Percentiles rank a stretch among this genome's conserved stretches.
Evolutionary conservation across 2,113 vertebrate species (phyloP).

Genomic region (Hucho hucho): DNA sequence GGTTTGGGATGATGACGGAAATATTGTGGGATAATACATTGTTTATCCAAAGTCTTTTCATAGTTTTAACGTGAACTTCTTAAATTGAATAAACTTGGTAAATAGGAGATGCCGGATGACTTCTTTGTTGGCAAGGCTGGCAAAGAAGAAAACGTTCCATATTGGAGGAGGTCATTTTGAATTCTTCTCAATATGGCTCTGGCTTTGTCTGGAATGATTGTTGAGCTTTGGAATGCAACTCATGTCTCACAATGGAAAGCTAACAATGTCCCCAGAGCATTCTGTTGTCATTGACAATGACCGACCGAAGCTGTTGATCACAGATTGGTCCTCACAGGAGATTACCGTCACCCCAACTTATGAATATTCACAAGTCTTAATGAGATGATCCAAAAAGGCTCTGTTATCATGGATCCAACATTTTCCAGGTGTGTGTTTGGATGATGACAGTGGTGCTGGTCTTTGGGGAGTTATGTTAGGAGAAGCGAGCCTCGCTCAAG

Average conservation of each 20-base stretch:
- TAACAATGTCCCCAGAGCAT: slow-evolving; percentile 49
- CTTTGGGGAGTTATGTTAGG: neutral
- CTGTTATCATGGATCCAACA: neutral
- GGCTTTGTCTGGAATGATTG: slow-evolving; percentile 28
- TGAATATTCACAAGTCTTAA: slow-evolving; percentile 40
- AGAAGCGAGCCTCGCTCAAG: neutral
- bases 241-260: slow-evolving; percentile 39
- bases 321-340: slow-evolving; percentile 39
- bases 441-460: neutral
- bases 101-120: slow-evolving; percentile 33
- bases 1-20: slow-evolving; percentile 27
- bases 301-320: slow-evolving; percentile 50
- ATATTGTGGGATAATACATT: slow-evolving; percentile 33
- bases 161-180: slow-evolving; percentile 27
- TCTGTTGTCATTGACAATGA: slow-evolving; percentile 44
- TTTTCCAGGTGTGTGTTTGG: neutral
- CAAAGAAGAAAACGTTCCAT: neutral
- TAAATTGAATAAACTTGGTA: slow-evolving; percentile 32
- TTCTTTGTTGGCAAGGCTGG: slow-evolving; percentile 37
- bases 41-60: slow-evolving; percentile 5
- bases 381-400: neutral
- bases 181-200: slow-evolving; percentile 46
- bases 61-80: slow-evolving; percentile 20
- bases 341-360: slow-evolving; percentile 29
- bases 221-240: slow-evolving; percentile 21